These are phyloP conservation scores for Apeltes quadracus DNA, from an alignment of 2,113 vertebrate genomes.

Conservation along the genomic window DNA sequence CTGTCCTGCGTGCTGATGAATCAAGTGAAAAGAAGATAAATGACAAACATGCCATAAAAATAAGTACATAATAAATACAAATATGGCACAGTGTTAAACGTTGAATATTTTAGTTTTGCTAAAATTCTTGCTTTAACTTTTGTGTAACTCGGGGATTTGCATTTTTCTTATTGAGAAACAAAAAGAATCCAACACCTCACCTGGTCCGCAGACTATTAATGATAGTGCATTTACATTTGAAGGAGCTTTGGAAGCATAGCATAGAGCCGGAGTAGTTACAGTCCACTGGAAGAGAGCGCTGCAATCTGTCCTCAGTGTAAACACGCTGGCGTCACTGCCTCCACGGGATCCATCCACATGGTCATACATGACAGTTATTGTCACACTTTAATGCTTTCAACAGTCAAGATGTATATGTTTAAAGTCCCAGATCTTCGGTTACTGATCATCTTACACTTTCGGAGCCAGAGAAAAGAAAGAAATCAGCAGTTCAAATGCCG, in stretches of 20 bases:
- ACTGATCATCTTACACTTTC: constrained; percentile 6
- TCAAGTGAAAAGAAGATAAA: not conserved
- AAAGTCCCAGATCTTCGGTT: not conserved
- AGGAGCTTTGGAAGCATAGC: not conserved
- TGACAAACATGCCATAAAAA: not conserved
- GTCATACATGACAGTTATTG: not conserved
- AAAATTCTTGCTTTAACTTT: not conserved
- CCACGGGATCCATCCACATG: not conserved
- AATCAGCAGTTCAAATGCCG: constrained; percentile 52
- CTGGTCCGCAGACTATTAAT: not conserved
- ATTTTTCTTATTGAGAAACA: constrained; percentile 13
- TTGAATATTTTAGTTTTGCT: not conserved
- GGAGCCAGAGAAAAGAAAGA: constrained; percentile 3
- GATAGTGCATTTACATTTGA: constrained; percentile 21
- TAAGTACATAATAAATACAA: not conserved
- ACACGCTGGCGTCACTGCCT: not conserved
- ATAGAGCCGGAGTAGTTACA: not conserved
- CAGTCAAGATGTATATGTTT: not conserved
- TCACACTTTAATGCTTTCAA: constrained; percentile 1
- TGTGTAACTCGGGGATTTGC: constrained; percentile 3
- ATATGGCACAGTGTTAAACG: not conserved
- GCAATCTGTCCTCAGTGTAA: constrained; percentile 24
- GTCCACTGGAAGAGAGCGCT: not conserved
- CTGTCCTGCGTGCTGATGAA: not conserved
- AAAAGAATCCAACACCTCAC: not conserved